A percentile compares a stretch with the other conserved stretches of the same genome.
phyloP scores from a whole-genome alignment of 2,797 vertebrate species.

The Sphaeramia orbicularis region DNA sequence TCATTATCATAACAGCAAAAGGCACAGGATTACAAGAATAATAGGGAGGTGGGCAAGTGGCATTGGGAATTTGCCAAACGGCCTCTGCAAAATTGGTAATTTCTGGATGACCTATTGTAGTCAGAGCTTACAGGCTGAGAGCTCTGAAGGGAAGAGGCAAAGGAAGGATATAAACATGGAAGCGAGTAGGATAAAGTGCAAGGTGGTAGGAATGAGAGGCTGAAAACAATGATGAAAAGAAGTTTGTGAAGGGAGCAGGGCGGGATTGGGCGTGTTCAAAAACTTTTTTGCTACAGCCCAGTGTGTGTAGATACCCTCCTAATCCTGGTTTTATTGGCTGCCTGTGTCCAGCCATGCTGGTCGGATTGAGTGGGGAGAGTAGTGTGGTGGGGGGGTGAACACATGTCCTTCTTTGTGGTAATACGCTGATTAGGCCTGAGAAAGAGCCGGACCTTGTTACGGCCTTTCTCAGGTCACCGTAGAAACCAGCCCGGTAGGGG shows the following conservation, averaged over 20 bases:
- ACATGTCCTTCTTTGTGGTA: conserved; percentile 95
- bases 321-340: conserved; percentile 92
- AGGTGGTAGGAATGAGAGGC: conserved; percentile 72
- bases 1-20: conserved; percentile 61
- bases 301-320: conserved; percentile 86
- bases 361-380: conserved; percentile 84
- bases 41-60: conserved; percentile 58
- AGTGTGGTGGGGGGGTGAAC: conserved; percentile 83
- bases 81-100: conserved; percentile 85
- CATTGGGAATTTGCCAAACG: conserved; percentile 75
- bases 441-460: conserved; percentile 95
- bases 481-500: conserved; percentile 95
- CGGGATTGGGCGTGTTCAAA: conserved; percentile 84
- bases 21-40: conserved; percentile 42
- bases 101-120: conserved; percentile 84
- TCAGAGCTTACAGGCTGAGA: conserved; percentile 76
- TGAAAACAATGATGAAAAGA: conserved; percentile 75
- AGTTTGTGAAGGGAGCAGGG: conserved; percentile 77
- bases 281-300: conserved; percentile 85
- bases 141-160: conserved; percentile 77
- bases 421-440: conserved; percentile 92
- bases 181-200: conserved; percentile 74
- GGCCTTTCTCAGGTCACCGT: conserved; percentile 93
- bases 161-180: conserved; percentile 78
- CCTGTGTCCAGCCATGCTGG: conserved; percentile 86